A percentile compares a stretch with the other conserved stretches of the same genome.
Conservation (phyloP, 2,888 invertebrate species). For the Ectemnius lituratus region DNA sequence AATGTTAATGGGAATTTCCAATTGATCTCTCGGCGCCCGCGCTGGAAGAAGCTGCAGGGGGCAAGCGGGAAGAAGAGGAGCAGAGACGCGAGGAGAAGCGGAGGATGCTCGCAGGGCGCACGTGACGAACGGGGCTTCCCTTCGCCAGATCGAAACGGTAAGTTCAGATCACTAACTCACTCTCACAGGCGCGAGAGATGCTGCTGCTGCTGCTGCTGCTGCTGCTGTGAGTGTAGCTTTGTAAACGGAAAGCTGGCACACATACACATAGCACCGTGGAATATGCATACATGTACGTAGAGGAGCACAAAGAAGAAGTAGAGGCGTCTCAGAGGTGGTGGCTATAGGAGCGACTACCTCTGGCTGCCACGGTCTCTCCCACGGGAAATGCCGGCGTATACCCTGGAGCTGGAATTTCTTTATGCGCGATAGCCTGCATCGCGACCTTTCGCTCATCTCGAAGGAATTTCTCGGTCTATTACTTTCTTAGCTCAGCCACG, state of each 20-base stretch:
- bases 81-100: slow-evolving; percentile 25
- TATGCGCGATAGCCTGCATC: slow-evolving; percentile 33
- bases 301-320: not conserved
- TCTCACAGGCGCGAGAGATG: too few relatives aligned
- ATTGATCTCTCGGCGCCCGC: slow-evolving; percentile 6
- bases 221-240: not conserved
- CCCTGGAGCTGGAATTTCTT: slow-evolving; percentile 53
- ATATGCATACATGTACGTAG: not conserved
- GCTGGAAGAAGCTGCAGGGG: slow-evolving; percentile 13
- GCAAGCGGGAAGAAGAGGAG: slow-evolving; percentile 6
- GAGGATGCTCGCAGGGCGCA: slow-evolving; percentile 65
- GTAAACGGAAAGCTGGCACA: slow-evolving; percentile 10
- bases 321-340: slow-evolving; percentile 12
- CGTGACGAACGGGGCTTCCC: slow-evolving; percentile 70
- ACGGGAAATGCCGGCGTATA: slow-evolving; percentile 53
- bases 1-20: slow-evolving; percentile 7
- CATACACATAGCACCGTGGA: not conserved
- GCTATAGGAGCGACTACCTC: not conserved
- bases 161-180: slow-evolving; percentile 31
- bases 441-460: slow-evolving; percentile 47
- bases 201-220: too few relatives aligned
- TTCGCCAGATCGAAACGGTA: slow-evolving; percentile 63
- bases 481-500: slow-evolving; percentile 40
- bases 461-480: slow-evolving; percentile 55
- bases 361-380: slow-evolving; percentile 27